Base-by-base conservation (phyloP, 2,113 vertebrate genomes). In the Crotalus horridus region DNA sequence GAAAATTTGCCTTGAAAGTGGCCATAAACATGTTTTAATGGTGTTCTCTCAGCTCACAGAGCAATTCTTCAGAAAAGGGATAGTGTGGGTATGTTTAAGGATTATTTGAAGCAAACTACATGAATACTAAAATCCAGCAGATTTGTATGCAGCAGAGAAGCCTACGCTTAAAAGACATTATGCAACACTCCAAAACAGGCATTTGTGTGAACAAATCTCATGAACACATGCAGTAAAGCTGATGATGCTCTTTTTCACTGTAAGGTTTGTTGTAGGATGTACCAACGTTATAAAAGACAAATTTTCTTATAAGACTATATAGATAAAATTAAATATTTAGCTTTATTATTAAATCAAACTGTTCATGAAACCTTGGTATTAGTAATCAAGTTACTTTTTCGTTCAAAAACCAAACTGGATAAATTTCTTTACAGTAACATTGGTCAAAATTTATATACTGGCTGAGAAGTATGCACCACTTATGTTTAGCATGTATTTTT, bases 181-280 rank as follows among this genome's bases (percentile, higher is more conserved):
- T 98, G 99, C 98, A 99, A 99, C 99, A 99, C 98, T 99, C 98
- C 99, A 98, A 98, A 98, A 99, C 99, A 99, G 98, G 99, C 98
- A 99, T 98, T 98, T 99, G 98, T 98, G 98, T 81, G 74, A 81
- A 99, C 99, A 98, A 99, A 98, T 99, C 98, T 98, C 98, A 99
- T 99, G 99, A 99, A 98, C 56, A 99, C 99, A 99, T 99, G 99
- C 99, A 98, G 97, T 98, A 98, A 99, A 99, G 99, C 99, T 99
- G 98, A 99, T 99, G 99, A 98, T 98, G 98, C 97, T 98, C 97
- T 98, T 98, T 81, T 97, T 98, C 97, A 98, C 94, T 97, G 95
- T 87, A 86, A 98, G 97, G 98, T 99, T 99, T 98, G 98, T 97
- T 99, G 99, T 97, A 99, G 99, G 99, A 99, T 99, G 98, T 96